Conservation (phyloP, 1,140 invertebrate genomes). For the Zaprionus gabonicus region DNA sequence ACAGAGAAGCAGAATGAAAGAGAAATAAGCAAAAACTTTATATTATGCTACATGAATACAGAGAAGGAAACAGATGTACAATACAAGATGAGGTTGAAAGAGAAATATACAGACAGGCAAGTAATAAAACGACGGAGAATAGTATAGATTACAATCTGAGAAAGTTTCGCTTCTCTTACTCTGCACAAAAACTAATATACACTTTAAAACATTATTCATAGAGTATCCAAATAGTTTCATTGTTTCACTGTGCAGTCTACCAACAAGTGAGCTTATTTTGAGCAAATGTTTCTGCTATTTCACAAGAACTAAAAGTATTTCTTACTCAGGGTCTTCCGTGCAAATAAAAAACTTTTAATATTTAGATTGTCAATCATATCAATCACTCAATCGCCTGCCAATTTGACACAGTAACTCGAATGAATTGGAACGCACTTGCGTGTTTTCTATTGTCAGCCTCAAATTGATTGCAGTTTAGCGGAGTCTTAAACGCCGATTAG, state of each 20-base stretch:
- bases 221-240: not conserved
- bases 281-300: not conserved
- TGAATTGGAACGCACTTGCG: not conserved
- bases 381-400: not conserved
- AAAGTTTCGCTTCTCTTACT: too few species aligned
- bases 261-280: not conserved
- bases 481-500: conserved; percentile 27
- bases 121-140: too few species aligned
- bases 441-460: not conserved
- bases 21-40: not conserved
- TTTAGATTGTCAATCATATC: not conserved
- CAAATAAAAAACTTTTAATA: not conserved
- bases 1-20: not conserved
- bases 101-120: too few species aligned
- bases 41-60: not conserved
- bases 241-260: not conserved
- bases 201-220: not conserved
- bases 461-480: conserved; percentile 15
- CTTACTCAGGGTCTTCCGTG: not conserved
- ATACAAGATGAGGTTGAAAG: not conserved
- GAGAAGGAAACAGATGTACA: not conserved
- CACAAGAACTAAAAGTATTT: not conserved
- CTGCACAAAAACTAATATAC: not conserved
- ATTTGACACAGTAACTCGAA: not conserved
- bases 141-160: too few species aligned